Percentiles rank a stretch among this genome's conserved stretches.
Evolutionary conservation across 37 sponge, comb jelly and placozoan genomes (phyloP).

Genomic region (Crambe crambe): DNA sequence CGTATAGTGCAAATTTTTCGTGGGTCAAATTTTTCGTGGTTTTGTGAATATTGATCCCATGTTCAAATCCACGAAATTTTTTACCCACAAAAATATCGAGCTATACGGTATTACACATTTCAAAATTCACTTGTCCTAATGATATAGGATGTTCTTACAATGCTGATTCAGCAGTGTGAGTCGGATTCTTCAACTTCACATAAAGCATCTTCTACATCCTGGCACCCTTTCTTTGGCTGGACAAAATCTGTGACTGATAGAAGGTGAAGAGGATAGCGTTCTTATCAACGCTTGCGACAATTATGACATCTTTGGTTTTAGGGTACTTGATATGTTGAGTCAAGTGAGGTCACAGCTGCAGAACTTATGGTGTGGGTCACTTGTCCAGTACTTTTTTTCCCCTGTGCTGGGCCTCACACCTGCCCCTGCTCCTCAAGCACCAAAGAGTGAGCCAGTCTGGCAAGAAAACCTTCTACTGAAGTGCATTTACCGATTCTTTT

Average conservation of each 20-base stretch:
- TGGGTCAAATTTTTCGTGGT: no score
- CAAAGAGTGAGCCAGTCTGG: constrained; percentile 8
- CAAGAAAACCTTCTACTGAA: not conserved
- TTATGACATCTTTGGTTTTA: not conserved
- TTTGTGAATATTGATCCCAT: no score
- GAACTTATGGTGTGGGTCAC: constrained; percentile 36
- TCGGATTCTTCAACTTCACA: not conserved
- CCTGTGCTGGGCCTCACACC: constrained; percentile 61
- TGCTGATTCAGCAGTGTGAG: constrained; percentile 5
- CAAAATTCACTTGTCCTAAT: no score
- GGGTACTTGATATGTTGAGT: constrained; percentile 35
- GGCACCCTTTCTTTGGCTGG: constrained; percentile 85
- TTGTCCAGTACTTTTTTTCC: constrained; percentile 53
- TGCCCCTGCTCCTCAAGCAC: constrained; percentile 6
- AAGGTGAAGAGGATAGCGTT: constrained; percentile 34
- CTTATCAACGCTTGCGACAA: not conserved
- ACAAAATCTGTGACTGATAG: constrained; percentile 34
- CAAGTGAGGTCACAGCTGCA: constrained; percentile 50
- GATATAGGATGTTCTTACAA: constrained; percentile 5
- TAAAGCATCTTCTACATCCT: constrained; percentile 18
- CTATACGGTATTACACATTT: no score
- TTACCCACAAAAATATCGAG: no score
- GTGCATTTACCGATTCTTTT: not conserved
- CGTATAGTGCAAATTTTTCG: no score
- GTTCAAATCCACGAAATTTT: no score